Percentiles rank a stretch among this genome's conserved stretches.
Evolutionary conservation across 2,888 invertebrate species (phyloP).

Genomic region (Schizotus pectinicornis): DNA sequence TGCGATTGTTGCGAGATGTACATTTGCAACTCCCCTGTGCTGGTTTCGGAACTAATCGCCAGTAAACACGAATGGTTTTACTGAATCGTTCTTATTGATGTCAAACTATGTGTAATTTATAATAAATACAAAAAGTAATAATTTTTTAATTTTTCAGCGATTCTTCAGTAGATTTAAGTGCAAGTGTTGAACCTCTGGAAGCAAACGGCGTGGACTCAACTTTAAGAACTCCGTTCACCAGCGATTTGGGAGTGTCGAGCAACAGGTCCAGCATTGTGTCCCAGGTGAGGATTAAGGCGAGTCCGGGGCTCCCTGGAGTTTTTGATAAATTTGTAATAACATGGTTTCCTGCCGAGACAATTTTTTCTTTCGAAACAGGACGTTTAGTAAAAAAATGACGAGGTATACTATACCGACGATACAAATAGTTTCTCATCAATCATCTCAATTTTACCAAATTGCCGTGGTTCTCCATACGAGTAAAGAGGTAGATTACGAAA

Average conservation of each 20-base stretch:
- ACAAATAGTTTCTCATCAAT: too few relatives aligned
- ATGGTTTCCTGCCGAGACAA: neutral
- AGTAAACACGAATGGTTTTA: neutral
- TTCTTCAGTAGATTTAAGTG: slow-evolving; percentile 67
- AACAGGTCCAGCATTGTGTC: slow-evolving; percentile 66
- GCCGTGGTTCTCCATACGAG: too few relatives aligned
- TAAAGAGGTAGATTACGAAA: too few relatives aligned
- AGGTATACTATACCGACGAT: neutral
- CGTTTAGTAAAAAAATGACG: too few relatives aligned
- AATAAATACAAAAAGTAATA: neutral
- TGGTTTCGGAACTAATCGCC: neutral
- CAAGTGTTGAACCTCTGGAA: slow-evolving; percentile 59
- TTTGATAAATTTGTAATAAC: too few relatives aligned
- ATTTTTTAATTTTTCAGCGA: slow-evolving; percentile 53
- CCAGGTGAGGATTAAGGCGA: slow-evolving; percentile 53
- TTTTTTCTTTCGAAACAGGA: neutral
- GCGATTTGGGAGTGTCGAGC: slow-evolving; percentile 67
- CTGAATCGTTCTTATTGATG: neutral
- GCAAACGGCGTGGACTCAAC: slow-evolving; percentile 52
- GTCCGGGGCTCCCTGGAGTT: too few relatives aligned
- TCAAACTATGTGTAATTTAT: neutral
- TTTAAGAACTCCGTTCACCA: slow-evolving; percentile 64
- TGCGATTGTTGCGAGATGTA: too few relatives aligned
- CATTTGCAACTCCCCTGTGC: neutral
- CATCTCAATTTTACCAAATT: too few relatives aligned